Conservation (phyloP, 2,888 invertebrate species). For the Lepidochitona cinerea region DNA sequence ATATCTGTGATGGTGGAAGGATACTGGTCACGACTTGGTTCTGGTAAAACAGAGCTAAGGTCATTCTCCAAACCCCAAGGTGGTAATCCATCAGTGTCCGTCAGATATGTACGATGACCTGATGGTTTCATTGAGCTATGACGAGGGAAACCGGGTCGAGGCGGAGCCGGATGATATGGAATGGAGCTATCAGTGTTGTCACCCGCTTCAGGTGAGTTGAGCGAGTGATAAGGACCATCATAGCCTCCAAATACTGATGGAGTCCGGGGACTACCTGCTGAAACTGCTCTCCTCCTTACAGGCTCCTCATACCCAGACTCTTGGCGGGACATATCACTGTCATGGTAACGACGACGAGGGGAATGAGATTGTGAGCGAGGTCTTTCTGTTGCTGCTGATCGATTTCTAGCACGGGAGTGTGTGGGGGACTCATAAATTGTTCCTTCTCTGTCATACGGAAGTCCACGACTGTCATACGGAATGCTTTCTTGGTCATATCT, state of each 20-base stretch:
- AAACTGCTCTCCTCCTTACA: no score
- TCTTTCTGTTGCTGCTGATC: neutral
- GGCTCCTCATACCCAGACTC: neutral
- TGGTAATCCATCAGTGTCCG: conserved; percentile 19
- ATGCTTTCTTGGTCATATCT: neutral
- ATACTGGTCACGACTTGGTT: conserved; percentile 27
- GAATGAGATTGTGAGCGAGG: neutral
- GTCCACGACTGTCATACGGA: neutral
- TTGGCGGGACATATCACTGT: no score
- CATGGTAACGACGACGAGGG: neutral
- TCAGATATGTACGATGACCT: conserved; percentile 7
- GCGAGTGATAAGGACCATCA: conserved; percentile 39
- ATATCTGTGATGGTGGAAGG: neutral
- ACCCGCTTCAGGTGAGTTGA: conserved; percentile 44
- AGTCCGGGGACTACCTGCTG: neutral
- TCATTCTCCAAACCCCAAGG: conserved; percentile 45
- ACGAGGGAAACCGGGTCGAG: conserved; percentile 49
- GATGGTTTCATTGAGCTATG: conserved; percentile 63
- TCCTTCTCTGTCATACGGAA: neutral
- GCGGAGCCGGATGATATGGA: conserved; percentile 3
- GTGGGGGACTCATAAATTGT: neutral
- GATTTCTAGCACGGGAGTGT: neutral
- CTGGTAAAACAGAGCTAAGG: conserved; percentile 59
- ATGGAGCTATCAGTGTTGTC: conserved; percentile 34
- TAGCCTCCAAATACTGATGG: conserved; percentile 11